phyloP scores from a whole-genome alignment of 1,140 invertebrate genomes.

The Maconellicoccus hirsutus region DNA sequence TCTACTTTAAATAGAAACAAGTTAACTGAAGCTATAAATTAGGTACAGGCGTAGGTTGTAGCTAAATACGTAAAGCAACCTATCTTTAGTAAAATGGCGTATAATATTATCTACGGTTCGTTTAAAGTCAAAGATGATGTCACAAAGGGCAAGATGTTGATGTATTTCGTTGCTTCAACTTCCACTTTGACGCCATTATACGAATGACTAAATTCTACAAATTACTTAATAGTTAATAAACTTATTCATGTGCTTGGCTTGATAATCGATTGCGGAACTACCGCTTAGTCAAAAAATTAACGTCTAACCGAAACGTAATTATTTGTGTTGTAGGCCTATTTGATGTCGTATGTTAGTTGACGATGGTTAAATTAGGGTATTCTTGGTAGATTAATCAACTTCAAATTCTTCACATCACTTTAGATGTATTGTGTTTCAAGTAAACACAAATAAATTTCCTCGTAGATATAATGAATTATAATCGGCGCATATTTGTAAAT shows the following conservation, averaged over 20 bases:
- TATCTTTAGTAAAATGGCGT: background rate
- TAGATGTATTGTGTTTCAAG: too few species aligned
- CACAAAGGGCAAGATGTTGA: constrained; percentile 17
- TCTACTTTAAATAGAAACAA: constrained; percentile 5
- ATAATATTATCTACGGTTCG: constrained; percentile 8
- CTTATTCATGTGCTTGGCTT: background rate
- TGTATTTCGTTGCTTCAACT: background rate
- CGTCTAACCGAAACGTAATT: background rate
- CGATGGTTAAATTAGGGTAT: background rate
- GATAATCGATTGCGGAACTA: background rate
- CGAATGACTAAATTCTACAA: constrained; percentile 13
- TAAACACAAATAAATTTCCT: too few species aligned
- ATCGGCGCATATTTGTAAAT: background rate
- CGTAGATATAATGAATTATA: background rate
- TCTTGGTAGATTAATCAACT: background rate
- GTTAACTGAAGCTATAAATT: constrained; percentile 9
- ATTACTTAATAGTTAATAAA: constrained; percentile 4
- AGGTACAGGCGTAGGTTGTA: background rate
- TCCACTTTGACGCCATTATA: constrained; percentile 12
- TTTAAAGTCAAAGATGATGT: constrained; percentile 20
- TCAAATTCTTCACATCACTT: background rate
- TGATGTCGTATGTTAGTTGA: background rate
- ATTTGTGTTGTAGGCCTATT: too few species aligned
- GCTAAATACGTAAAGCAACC: background rate
- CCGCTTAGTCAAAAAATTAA: background rate